Percentiles rank a stretch among this genome's conserved stretches.
These are phyloP conservation scores for Ascidia mentula DNA, from an alignment of 23 tunicate genomes.

Conservation along the genomic window DNA sequence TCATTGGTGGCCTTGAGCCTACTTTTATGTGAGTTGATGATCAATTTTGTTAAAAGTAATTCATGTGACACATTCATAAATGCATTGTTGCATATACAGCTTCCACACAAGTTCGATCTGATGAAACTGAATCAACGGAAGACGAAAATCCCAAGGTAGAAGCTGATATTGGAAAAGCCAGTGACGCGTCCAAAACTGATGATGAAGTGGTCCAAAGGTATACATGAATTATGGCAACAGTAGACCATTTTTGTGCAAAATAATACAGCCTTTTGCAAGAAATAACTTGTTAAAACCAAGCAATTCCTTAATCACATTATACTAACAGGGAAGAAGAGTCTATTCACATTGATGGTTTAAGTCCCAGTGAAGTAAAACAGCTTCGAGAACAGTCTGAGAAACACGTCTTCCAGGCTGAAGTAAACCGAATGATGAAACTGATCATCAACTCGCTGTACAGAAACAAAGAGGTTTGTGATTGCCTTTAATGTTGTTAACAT, in stretches of 20 bases:
- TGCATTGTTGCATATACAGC: neutral
- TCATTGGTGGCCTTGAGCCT: constrained; percentile 53
- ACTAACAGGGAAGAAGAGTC: constrained; percentile 86
- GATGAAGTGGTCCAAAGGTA: constrained; percentile 95
- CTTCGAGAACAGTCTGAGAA: constrained; percentile 94
- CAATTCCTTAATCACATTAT: too few species aligned
- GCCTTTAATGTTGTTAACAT: neutral
- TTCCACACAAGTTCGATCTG: constrained; percentile 44
- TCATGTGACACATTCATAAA: neutral
- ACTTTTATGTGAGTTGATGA: constrained; percentile 33
- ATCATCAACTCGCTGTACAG: constrained; percentile 94
- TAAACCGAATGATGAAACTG: constrained; percentile 98
- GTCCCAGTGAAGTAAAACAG: constrained; percentile 85
- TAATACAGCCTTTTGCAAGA: neutral
- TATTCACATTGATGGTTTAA: constrained; percentile 93
- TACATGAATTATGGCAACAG: neutral
- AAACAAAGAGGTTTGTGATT: constrained; percentile 89
- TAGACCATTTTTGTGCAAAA: neutral
- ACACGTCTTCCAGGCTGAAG: constrained; percentile 97
- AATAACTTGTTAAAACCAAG: too few species aligned
- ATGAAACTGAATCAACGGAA: constrained; percentile 41
- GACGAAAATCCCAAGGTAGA: constrained; percentile 84
- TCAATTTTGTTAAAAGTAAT: neutral
- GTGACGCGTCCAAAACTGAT: constrained; percentile 91
- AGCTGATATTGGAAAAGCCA: constrained; percentile 77